Conservation (phyloP, 2,888 invertebrate species). For the Zootermopsis nevadensis region DNA sequence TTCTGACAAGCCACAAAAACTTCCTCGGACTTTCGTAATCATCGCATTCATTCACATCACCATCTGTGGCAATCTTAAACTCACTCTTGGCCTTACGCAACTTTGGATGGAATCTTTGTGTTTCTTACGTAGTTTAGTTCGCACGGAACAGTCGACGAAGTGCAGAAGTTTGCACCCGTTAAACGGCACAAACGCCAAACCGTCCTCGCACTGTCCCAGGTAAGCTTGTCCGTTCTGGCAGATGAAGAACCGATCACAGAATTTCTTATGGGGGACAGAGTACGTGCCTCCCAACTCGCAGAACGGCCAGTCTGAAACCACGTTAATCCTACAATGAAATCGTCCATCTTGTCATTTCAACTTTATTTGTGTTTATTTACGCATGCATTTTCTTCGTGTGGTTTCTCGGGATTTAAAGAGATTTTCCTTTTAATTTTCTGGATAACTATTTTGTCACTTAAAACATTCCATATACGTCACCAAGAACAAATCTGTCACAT, state of each 20-base stretch:
- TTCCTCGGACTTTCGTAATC: too few species aligned
- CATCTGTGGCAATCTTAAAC: too few species aligned
- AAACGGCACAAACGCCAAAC: constrained; percentile 54
- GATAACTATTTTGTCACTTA: too few species aligned
- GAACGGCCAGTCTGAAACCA: constrained; percentile 47
- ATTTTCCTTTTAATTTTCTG: too few species aligned
- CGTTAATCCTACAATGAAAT: background rate
- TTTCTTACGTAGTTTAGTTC: constrained; percentile 55
- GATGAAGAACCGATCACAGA: constrained; percentile 56
- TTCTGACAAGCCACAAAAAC: too few species aligned
- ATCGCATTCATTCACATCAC: too few species aligned
- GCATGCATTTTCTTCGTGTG: background rate
- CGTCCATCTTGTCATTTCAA: background rate
- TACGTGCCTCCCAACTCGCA: constrained; percentile 53
- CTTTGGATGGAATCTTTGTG: background rate
- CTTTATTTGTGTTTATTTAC: background rate
- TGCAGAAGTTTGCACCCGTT: constrained; percentile 55
- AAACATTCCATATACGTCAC: too few species aligned
- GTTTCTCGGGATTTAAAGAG: too few species aligned
- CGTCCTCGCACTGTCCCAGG: constrained; percentile 56
- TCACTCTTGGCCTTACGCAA: too few species aligned
- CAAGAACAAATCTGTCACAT: too few species aligned
- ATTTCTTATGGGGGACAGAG: constrained; percentile 53
- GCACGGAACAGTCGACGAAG: constrained; percentile 54
- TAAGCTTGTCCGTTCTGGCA: constrained; percentile 54